Conservation (phyloP, 2,113 vertebrate species). For the Lampris megalopsis region DNA sequence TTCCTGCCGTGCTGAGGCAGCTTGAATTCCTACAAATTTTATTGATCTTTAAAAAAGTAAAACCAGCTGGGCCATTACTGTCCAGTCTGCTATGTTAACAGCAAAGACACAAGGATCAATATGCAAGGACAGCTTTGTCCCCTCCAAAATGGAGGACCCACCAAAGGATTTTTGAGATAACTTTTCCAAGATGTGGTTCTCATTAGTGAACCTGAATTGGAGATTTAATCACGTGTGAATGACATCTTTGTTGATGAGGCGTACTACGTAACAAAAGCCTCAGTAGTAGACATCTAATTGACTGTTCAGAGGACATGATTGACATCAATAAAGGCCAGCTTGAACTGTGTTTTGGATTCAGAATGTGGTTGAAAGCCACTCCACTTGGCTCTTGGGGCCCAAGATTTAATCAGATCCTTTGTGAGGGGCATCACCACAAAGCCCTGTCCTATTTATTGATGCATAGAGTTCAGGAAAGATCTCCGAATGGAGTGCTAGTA, state of each 20-base stretch:
- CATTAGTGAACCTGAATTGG: constrained; percentile 38
- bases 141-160: constrained; percentile 49
- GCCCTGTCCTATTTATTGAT: constrained; percentile 66
- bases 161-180: constrained; percentile 47
- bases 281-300: constrained; percentile 43
- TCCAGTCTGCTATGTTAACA: constrained; percentile 32
- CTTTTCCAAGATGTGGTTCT: constrained; percentile 39
- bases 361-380: constrained; percentile 65
- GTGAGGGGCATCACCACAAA: constrained; percentile 33
- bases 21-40: constrained; percentile 11
- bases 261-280: constrained; percentile 67
- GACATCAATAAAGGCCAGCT: constrained; percentile 45
- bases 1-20: constrained; percentile 6
- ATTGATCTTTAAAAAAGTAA: constrained; percentile 17
- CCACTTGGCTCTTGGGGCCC: constrained; percentile 47
- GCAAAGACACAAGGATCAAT: constrained; percentile 32
- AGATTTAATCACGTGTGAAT: constrained; percentile 61
- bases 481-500: constrained; percentile 47
- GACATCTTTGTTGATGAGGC: constrained; percentile 60
- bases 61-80: constrained; percentile 8
- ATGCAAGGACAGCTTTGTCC: constrained; percentile 56
- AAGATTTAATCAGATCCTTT: constrained; percentile 53
- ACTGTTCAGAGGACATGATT: constrained; percentile 64
- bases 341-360: constrained; percentile 54
- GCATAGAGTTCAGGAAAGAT: constrained; percentile 40